A percentile compares a stretch with the other conserved stretches of the same genome.
Conservation (phyloP, 2,113 vertebrate species). For the Actenoides hombroni region DNA sequence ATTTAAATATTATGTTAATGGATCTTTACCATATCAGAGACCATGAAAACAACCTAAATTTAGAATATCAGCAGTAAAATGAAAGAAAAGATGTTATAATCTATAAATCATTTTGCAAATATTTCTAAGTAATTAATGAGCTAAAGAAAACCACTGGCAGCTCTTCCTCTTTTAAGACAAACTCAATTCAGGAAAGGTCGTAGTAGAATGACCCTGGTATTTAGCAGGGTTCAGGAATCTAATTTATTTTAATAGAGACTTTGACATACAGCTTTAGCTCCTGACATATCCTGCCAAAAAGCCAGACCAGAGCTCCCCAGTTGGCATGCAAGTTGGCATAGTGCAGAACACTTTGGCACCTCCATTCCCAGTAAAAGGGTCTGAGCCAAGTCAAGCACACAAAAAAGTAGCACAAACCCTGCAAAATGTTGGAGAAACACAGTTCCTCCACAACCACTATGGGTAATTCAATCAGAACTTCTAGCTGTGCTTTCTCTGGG, state of each 20-base stretch:
- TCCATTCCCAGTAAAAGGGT: background rate
- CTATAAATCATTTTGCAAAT: background rate
- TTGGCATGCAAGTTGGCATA: background rate
- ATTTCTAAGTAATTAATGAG: background rate
- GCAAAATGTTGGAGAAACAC: background rate
- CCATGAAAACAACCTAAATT: background rate
- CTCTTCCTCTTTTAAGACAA: background rate
- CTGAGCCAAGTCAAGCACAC: background rate
- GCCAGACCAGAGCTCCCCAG: background rate
- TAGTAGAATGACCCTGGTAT: background rate
- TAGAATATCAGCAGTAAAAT: background rate
- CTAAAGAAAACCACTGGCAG: background rate
- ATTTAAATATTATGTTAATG: background rate
- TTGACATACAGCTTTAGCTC: background rate
- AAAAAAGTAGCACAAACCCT: background rate
- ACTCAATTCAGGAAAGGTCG: background rate
- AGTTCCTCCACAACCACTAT: background rate
- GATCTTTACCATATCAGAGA: background rate
- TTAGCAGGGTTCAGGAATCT: background rate
- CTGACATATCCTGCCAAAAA: background rate
- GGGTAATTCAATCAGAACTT: background rate
- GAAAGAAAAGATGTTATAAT: background rate
- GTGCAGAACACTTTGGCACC: background rate
- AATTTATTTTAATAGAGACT: background rate
- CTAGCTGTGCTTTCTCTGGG: background rate